Evolutionary conservation across 2,888 invertebrate species (phyloP).

Genomic region (Plebejus argus): DNA sequence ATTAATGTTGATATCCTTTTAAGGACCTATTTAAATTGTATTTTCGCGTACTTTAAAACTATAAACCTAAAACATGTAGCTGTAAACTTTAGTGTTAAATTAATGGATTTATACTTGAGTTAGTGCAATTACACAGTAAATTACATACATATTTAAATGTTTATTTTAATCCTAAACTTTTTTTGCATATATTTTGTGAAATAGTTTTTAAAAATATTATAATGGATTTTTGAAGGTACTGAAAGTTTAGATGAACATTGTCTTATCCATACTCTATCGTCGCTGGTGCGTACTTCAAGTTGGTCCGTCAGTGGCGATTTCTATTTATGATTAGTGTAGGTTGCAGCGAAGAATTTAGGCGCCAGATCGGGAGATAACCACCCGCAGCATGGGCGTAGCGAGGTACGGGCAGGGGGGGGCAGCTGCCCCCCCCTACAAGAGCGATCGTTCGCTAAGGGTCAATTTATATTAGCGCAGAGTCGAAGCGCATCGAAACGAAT

Average conservation of each 20-base stretch:
- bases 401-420: too few relatives aligned
- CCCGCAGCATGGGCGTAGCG: too few relatives aligned
- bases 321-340: slow-evolving; percentile 44
- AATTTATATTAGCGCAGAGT: too few relatives aligned
- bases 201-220: too few relatives aligned
- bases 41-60: slow-evolving; percentile 35
- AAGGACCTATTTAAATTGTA: slow-evolving; percentile 36
- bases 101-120: background rate
- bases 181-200: background rate
- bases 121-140: background rate
- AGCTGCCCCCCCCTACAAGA: too few relatives aligned
- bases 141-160: background rate
- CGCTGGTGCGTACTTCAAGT: slow-evolving; percentile 35
- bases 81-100: slow-evolving; percentile 1
- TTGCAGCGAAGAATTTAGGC: slow-evolving; percentile 69
- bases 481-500: too few relatives aligned
- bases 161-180: background rate
- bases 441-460: too few relatives aligned
- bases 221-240: background rate
- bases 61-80: slow-evolving; percentile 1
- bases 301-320: slow-evolving; percentile 53
- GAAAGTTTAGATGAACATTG: background rate
- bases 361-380: slow-evolving; percentile 67
- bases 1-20: slow-evolving; percentile 4
- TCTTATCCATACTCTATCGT: slow-evolving; percentile 46